Conservation (phyloP, 2,797 vertebrate genomes). For the Pygocentrus nattereri region DNA sequence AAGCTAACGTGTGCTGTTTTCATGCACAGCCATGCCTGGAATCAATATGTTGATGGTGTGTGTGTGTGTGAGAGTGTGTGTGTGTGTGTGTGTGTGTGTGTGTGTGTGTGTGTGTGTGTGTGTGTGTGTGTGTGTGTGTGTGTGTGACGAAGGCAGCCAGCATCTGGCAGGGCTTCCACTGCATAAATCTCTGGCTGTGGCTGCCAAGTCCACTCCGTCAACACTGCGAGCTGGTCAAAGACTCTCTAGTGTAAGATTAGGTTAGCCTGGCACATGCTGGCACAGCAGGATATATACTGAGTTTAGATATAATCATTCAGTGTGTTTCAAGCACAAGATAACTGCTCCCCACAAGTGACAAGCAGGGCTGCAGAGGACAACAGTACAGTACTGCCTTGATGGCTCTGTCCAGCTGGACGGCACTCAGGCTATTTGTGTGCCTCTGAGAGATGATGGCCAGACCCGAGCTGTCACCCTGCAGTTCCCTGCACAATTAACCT, state of each 20-base stretch:
- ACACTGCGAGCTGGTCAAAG: constrained; percentile 48
- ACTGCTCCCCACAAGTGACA: constrained; percentile 9
- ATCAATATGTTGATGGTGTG: constrained; percentile 41
- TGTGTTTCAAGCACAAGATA: constrained; percentile 20
- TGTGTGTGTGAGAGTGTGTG: constrained; percentile 27
- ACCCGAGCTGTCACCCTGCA: constrained; percentile 8
- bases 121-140: constrained; percentile 14
- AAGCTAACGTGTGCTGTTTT: constrained; percentile 45
- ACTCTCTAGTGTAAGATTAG: constrained; percentile 42
- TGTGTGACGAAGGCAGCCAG: constrained; percentile 38
- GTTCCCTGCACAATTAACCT: constrained; percentile 45
- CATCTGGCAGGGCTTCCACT: constrained; percentile 42
- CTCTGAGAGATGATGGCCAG: constrained; percentile 16
- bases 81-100: constrained; percentile 20
- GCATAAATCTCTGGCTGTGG: constrained; percentile 45
- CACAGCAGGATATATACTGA: constrained; percentile 11
- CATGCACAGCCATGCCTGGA: constrained; percentile 41
- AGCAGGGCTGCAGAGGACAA: constrained; percentile 13
- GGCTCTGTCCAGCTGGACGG: constrained; percentile 16
- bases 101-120: too few relatives aligned
- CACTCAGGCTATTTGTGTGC: constrained; percentile 7
- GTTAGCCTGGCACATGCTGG: constrained; percentile 38
- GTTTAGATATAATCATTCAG: constrained; percentile 31
- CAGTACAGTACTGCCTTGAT: constrained; percentile 2
- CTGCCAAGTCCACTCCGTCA: constrained; percentile 46